Evolutionary conservation across 2,113 vertebrate genomes (phyloP), one percentile per base, ranked within the genome.

Genomic region (Prochilodus magdalenae): DNA sequence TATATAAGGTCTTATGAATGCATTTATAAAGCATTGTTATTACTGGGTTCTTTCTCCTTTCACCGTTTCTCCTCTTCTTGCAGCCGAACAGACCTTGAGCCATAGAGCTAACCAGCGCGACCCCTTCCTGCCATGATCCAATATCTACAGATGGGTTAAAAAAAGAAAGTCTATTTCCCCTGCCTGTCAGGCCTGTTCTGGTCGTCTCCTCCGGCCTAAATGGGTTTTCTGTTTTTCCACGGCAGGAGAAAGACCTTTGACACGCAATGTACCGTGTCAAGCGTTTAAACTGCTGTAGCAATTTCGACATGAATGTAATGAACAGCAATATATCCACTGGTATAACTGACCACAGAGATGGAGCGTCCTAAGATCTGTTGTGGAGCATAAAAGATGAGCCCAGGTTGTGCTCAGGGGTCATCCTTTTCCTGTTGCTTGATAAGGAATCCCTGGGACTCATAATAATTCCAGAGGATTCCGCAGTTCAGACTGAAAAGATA

Each of bases 251-350:
- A 80, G 87, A 83, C 76, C 82, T 55, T 83, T 85, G 74, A 85
- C 84, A 88, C 80, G 75, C 80, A 87, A 78, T 77, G 78, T 88
- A 87, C 73, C 59, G 75, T 78, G 84, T 84, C 66, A 82, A 82
- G 49, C 36, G 44, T 84, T 81, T 89, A 87, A 90, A 86, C 85
- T 88, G 80, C 73, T 86, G 79, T 86, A 84, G 80, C 66, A 75
- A 84, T 89, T 82, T 83, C 59, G 88, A 87, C 89, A 87, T 83
- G 70, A 89, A 82, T 44, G 79, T 63, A 73, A 53, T 26, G 69
- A 73, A 73, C 16, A 65, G 22, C 60, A 62, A 36, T 15, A 29
- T 26, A 51, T 53, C 59, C 10, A 15, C 40, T 26, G 69, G 30
- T 72, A 73, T 33, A 66, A 47, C n/a, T n/a, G n/a, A n/a, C 27